Conservation (phyloP, 2,113 vertebrate species). For the Hyperoodon ampullatus region DNA sequence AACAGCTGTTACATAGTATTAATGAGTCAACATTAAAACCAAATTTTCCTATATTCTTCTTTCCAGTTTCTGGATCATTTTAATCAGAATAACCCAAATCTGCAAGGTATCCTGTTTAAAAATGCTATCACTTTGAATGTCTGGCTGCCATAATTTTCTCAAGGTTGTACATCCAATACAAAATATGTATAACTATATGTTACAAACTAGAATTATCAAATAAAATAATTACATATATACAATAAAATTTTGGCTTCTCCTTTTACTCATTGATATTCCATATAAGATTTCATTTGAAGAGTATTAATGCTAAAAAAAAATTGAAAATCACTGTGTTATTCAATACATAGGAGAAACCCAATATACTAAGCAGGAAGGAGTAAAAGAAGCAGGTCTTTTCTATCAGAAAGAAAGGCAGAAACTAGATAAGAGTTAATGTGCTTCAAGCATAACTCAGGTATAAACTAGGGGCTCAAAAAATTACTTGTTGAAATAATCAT, state of each 20-base stretch:
- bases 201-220: background rate
- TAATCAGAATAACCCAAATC: background rate
- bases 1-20: background rate
- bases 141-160: background rate
- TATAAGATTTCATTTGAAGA: constrained; percentile 13
- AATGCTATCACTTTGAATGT: background rate
- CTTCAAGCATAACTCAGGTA: background rate
- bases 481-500: background rate
- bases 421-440: background rate
- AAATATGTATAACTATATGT: background rate
- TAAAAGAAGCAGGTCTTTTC: constrained; percentile 27
- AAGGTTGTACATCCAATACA: background rate
- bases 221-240: background rate
- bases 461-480: background rate
- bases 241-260: background rate
- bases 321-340: background rate
- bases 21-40: background rate
- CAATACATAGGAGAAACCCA: background rate
- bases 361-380: background rate
- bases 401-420: background rate
- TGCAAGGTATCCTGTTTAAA: background rate
- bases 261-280: background rate
- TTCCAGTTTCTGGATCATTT: background rate
- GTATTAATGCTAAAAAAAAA: background rate
- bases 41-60: constrained; percentile 25